Percentiles rank a stretch among this genome's conserved stretches.
Evolutionary conservation across 2,113 vertebrate species (phyloP).

Genomic region (Probosciger aterrimus): DNA sequence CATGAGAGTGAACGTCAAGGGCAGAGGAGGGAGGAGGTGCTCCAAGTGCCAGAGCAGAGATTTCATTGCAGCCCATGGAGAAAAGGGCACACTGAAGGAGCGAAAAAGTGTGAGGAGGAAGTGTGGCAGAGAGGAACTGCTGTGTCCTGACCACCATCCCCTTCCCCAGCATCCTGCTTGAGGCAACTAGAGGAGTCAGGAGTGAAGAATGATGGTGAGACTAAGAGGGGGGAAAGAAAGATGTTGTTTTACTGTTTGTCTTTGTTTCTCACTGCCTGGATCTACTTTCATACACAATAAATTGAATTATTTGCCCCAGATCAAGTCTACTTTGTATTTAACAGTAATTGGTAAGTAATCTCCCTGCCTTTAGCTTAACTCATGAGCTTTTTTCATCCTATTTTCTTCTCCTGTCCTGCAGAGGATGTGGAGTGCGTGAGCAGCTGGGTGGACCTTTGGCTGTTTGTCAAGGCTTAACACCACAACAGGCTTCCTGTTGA

Average conservation of each 20-base stretch:
- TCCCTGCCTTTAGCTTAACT: background rate
- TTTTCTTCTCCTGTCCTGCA: background rate
- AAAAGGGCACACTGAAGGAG: too few species aligned
- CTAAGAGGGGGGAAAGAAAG: background rate
- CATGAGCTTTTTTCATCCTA: background rate
- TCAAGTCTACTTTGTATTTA: background rate
- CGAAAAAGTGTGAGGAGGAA: background rate
- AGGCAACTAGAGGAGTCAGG: background rate
- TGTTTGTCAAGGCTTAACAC: background rate
- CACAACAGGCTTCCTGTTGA: background rate
- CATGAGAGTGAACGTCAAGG: background rate
- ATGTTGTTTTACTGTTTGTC: background rate
- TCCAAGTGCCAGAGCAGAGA: background rate
- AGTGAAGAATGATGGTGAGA: background rate
- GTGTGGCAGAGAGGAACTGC: fast-evolving
- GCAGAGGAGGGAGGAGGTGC: background rate
- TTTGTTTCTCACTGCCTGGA: background rate
- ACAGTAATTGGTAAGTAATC: background rate
- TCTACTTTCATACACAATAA: background rate
- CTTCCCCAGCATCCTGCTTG: fast-evolving
- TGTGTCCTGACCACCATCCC: fast-evolving
- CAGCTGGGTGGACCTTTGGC: background rate
- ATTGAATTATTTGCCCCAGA: background rate
- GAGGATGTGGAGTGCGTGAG: background rate
- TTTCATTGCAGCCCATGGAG: background rate